A percentile compares a stretch with the other conserved stretches of the same genome.
Evolutionary conservation across 2,888 invertebrate species (phyloP).

Genomic region (Diplazon laetatorius): DNA sequence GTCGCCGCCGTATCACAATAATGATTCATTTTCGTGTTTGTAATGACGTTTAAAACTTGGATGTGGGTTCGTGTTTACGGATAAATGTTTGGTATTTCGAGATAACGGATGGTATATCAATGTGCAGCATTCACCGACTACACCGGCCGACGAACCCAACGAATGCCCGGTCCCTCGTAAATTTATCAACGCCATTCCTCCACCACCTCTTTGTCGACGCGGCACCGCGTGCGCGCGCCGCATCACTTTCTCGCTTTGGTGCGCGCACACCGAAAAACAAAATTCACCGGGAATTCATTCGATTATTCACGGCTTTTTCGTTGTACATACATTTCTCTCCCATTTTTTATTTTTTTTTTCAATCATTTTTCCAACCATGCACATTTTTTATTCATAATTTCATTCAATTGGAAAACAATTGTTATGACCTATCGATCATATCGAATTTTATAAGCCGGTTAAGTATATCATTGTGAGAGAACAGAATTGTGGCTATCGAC

Average conservation of each 20-base stretch:
- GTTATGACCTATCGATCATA: too few species aligned
- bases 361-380: too few species aligned
- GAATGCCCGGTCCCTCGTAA: not conserved
- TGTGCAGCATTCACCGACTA: not conserved
- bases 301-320: not conserved
- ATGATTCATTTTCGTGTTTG: not conserved
- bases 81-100: conserved; percentile 11
- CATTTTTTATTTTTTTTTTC: too few species aligned
- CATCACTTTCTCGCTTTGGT: not conserved
- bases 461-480: too few species aligned
- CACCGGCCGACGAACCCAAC: not conserved
- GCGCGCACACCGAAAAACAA: not conserved
- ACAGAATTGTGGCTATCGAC: too few species aligned
- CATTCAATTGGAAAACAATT: too few species aligned
- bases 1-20: not conserved
- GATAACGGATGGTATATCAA: conserved; percentile 13
- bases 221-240: not conserved
- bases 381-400: too few species aligned
- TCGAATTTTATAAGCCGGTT: too few species aligned
- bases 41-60: not conserved
- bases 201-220: not conserved
- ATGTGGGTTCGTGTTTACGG: not conserved
- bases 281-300: not conserved
- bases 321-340: not conserved
- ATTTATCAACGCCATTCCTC: conserved; percentile 17